Percentiles rank a stretch among this genome's conserved stretches.
These are phyloP conservation scores for Hystrix cristata DNA, from an alignment of 2,113 vertebrate genomes.

Conservation along the genomic window DNA sequence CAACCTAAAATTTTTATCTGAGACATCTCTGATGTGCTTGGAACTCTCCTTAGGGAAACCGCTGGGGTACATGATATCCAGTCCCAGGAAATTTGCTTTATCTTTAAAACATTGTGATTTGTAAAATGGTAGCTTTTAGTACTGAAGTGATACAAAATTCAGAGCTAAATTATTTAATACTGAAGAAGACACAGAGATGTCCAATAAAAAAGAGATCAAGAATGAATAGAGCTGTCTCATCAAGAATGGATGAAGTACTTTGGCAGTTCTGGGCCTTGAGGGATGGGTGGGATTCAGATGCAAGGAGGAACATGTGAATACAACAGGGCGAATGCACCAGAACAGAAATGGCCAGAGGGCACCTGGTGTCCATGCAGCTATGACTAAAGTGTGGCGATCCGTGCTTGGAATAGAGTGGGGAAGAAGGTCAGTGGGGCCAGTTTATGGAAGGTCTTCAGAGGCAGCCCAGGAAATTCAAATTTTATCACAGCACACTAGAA, in stretches of 20 bases:
- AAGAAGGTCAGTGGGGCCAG: neutral
- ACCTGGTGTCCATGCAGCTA: neutral
- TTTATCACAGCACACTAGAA: neutral
- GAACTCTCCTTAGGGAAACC: neutral
- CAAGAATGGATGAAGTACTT: neutral
- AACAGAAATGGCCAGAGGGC: too few species aligned
- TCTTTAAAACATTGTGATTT: neutral
- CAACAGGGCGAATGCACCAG: neutral
- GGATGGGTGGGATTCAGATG: neutral
- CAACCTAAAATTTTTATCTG: neutral
- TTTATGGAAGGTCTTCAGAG: neutral
- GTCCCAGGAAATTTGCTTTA: neutral
- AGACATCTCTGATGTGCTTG: neutral
- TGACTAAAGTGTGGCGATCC: too few species aligned
- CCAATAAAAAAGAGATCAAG: neutral
- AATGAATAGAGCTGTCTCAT: neutral
- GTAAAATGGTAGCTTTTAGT: neutral
- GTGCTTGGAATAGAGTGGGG: neutral
- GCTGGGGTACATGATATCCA: rapidly evolving
- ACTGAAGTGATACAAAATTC: neutral
- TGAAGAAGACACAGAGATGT: neutral
- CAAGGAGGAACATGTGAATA: neutral
- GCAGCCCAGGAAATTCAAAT: neutral
- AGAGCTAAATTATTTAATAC: neutral
- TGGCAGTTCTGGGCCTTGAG: neutral